Evolutionary conservation across 2,888 invertebrate genomes (phyloP).

Genomic region (Epinotia nisella): DNA sequence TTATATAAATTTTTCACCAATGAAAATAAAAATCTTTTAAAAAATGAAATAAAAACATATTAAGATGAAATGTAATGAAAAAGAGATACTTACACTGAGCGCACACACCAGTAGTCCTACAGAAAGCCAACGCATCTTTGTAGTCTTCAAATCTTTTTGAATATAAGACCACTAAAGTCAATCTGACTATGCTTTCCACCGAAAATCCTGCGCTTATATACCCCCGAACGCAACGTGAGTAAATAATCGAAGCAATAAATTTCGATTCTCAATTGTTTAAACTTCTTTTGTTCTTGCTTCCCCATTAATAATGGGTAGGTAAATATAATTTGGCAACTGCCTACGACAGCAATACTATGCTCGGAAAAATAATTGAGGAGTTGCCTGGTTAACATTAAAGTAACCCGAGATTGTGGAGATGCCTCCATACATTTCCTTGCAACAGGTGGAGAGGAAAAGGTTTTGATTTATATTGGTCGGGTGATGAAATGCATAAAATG

Average conservation of each 20-base stretch:
- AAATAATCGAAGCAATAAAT: constrained; percentile 33
- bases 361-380: not conserved
- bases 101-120: constrained; percentile 35
- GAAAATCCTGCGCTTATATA: constrained; percentile 21
- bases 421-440: too few relatives aligned
- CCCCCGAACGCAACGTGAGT: constrained; percentile 4
- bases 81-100: constrained; percentile 37
- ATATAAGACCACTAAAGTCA: constrained; percentile 37
- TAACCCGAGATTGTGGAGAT: too few relatives aligned
- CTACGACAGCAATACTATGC: not conserved
- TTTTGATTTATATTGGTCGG: too few relatives aligned
- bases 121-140: constrained; percentile 37
- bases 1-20: too few relatives aligned
- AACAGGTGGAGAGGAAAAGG: too few relatives aligned
- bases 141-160: constrained; percentile 37
- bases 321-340: constrained; percentile 1
- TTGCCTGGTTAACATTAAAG: too few relatives aligned
- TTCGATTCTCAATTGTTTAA: constrained; percentile 30
- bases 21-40: too few relatives aligned
- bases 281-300: constrained; percentile 27
- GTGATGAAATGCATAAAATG: too few relatives aligned
- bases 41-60: not conserved
- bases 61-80: not conserved
- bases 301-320: constrained; percentile 18
- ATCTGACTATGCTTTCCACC: constrained; percentile 26